Conservation (phyloP, 2,797 vertebrate genomes). For the Parotocinclus haroldoi region DNA sequence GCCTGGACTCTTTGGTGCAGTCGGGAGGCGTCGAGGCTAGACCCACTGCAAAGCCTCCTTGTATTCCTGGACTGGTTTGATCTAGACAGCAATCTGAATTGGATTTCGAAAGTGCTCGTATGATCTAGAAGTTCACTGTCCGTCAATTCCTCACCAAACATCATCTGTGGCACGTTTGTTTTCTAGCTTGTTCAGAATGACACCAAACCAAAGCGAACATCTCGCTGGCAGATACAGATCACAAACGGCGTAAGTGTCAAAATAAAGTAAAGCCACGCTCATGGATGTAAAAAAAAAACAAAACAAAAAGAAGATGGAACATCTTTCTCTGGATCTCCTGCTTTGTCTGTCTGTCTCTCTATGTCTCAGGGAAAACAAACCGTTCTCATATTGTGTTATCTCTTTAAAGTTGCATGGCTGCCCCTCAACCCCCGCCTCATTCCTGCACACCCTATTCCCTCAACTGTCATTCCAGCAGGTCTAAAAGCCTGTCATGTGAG, state of each 20-base stretch:
- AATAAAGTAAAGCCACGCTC: conserved; percentile 35
- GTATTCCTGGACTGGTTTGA: conserved; percentile 1
- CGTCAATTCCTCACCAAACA: conserved; percentile 3
- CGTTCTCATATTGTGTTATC: conserved; percentile 64
- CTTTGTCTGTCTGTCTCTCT: conserved; percentile 46
- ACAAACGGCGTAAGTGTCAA: conserved; percentile 22
- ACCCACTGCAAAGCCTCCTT: conserved; percentile 16
- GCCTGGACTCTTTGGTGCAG: conserved; percentile 41
- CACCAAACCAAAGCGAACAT: conserved; percentile 37
- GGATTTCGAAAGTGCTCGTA: neutral
- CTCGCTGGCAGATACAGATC: conserved; percentile 38
- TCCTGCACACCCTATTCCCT: conserved; percentile 63
- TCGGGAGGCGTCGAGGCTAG: conserved; percentile 38
- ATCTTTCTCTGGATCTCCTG: conserved; percentile 58
- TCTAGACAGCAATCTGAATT: neutral
- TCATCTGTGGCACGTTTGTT: conserved; percentile 34
- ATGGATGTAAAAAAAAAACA: conserved; percentile 59
- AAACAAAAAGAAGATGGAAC: conserved; percentile 24
- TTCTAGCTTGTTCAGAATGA: conserved; percentile 29
- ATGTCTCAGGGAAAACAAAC: conserved; percentile 58
- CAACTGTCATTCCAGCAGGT: conserved; percentile 67
- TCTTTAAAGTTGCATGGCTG: conserved; percentile 74
- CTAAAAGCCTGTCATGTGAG: conserved; percentile 73
- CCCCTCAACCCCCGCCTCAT: conserved; percentile 46
- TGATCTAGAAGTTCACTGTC: neutral